Evolutionary conservation across 2,113 vertebrate species (phyloP), one percentile per base, ranked within the genome.

Genomic region (Nothocercus julius): DNA sequence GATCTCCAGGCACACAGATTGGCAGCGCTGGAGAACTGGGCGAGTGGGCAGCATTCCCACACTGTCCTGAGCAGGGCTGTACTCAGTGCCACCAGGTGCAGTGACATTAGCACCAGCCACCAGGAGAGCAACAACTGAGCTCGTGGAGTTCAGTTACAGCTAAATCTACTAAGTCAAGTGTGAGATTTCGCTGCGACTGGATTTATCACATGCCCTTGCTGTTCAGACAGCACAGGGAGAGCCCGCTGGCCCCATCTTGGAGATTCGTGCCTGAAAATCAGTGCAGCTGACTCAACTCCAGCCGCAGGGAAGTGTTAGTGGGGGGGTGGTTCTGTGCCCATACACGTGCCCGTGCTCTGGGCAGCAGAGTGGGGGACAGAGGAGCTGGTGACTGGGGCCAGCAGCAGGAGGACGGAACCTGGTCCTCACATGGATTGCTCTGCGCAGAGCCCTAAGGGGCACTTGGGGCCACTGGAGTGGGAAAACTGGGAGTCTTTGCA

Each of bases 351-450:
- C 2, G 1, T 74, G 4, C 32, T 58, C 68, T 38, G 42, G 7
- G 53, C 51, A 81, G 72, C 15, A 0, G 0, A 85, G 30, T 0
- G 2, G 47, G 53, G 0, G 0, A 56, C 54, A 56, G 54, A 56
- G 28, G 28, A 56, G 54, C 54, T 30, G 54, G 28, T 28, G 30
- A 15, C 24, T 49, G 44, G 53, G 28, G 51, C 63, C 47, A 17
- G 40, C 44, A 38, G 73, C 30, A 64, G 44, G 1, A 20, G 66
- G 34, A 20, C 21, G 1, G 3, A 70, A 36, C 34, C 44, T 3
- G 1, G 36, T 54, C 3, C 7, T 28, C 40, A 9, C 15, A 4
- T 2, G 47, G 34, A 17, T 28, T 53, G 34, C 59, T 32, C 68
- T n/a, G 4, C 0, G 8, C 0, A 45, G 40, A 70, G 45, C 1